Evolutionary conservation across 2,888 invertebrate genomes (phyloP).

Genomic region (Drosophila greeni): DNA sequence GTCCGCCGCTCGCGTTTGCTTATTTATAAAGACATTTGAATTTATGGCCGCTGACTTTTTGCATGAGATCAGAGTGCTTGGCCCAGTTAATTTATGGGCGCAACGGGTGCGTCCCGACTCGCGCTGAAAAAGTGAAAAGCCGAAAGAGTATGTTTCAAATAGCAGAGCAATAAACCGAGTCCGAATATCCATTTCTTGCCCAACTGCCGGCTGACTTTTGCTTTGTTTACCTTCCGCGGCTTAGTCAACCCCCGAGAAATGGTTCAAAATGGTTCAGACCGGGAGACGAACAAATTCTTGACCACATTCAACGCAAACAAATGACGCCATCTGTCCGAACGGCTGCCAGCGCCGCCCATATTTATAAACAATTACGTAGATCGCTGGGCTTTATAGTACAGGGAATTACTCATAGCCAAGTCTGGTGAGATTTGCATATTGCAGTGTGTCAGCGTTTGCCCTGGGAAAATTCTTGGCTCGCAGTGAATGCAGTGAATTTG

Average conservation of each 20-base stretch:
- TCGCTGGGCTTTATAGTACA: conserved; percentile 15
- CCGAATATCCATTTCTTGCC: conserved; percentile 19
- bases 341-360: conserved; percentile 31
- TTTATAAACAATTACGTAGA: conserved; percentile 54
- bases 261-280: background rate
- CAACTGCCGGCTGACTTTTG: conserved; percentile 24
- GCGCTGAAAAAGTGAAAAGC: conserved; percentile 10
- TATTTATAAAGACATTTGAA: conserved; percentile 70
- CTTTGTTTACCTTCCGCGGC: conserved; percentile 29
- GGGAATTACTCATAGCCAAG: conserved; percentile 6
- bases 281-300: conserved; percentile 37
- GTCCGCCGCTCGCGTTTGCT: conserved; percentile 39
- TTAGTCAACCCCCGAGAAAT: conserved; percentile 40
- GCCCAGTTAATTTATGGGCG: conserved; percentile 58
- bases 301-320: conserved; percentile 42
- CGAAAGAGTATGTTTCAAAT: conserved; percentile 49
- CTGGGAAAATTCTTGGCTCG: background rate
- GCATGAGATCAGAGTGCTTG: conserved; percentile 61
- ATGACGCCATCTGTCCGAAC: conserved; percentile 49
- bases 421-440: conserved; percentile 15
- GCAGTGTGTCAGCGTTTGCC: background rate
- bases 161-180: conserved; percentile 37
- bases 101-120: conserved; percentile 31
- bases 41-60: conserved; percentile 60
- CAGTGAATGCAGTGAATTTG: background rate